These are phyloP conservation scores for Sminthurides aquaticus DNA, from an alignment of 2,888 invertebrate species.

Conservation along the genomic window DNA sequence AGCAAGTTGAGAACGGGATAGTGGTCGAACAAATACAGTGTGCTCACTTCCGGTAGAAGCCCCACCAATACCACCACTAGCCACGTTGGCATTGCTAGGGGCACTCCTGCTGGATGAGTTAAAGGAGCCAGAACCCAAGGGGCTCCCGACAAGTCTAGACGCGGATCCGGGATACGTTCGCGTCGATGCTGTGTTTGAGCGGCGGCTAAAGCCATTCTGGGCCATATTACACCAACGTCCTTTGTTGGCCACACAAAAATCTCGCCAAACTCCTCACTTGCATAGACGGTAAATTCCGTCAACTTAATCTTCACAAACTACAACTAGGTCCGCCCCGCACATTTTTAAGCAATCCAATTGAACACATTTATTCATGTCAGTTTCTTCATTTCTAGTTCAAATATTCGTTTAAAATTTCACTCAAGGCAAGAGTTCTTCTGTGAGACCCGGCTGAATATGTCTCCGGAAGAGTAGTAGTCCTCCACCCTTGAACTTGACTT, in stretches of 20 bases:
- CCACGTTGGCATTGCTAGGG: slow-evolving; percentile 50
- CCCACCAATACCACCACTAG: slow-evolving; percentile 29
- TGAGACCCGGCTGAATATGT: no score
- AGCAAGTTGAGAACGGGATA: slow-evolving; percentile 42
- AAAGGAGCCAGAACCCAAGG: slow-evolving; percentile 50
- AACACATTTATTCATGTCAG: no score
- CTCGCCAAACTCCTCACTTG: no score
- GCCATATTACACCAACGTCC: slow-evolving; percentile 30
- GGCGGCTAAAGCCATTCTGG: slow-evolving; percentile 42
- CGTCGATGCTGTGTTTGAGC: slow-evolving; percentile 34
- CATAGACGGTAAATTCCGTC: no score
- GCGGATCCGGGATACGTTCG: slow-evolving; percentile 43
- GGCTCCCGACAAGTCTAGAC: slow-evolving; percentile 28
- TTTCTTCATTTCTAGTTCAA: no score
- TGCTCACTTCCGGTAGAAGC: slow-evolving; percentile 33
- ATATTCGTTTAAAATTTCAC: no score
- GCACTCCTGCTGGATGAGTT: slow-evolving; percentile 52
- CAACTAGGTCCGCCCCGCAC: no score
- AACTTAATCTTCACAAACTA: no score
- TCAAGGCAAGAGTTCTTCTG: no score
- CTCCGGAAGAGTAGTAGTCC: no score
- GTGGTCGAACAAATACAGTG: slow-evolving; percentile 40
- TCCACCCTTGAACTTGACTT: no score
- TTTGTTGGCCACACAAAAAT: slow-evolving; percentile 1
- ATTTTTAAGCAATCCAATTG: no score